Evolutionary conservation across 2,113 vertebrate species (phyloP).

Genomic region (Syngnathus typhle): DNA sequence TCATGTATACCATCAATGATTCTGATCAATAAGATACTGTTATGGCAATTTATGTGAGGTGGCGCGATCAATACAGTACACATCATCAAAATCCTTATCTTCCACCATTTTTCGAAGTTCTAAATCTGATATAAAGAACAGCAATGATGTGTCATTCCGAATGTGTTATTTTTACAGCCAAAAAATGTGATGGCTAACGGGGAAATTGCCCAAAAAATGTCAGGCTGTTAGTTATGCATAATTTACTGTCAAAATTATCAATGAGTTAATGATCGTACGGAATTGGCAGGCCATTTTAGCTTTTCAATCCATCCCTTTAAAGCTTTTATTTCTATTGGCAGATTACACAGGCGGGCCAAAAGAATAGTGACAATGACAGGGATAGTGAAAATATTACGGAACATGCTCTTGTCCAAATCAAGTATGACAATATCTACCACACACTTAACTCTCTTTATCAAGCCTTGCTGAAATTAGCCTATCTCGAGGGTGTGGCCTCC

Average conservation of each 20-base stretch:
- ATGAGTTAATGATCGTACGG: conserved; percentile 50
- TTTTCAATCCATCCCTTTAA: conserved; percentile 43
- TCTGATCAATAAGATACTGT: conserved; percentile 50
- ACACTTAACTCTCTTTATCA: no score
- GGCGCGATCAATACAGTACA: conserved; percentile 44
- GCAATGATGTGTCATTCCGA: conserved; percentile 12
- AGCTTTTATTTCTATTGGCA: conserved; percentile 49
- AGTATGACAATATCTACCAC: no score
- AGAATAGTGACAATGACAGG: no score
- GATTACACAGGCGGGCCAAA: not conserved
- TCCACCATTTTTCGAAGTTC: conserved; percentile 3
- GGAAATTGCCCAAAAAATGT: conserved; percentile 49
- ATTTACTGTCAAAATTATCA: conserved; percentile 60
- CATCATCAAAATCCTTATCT: conserved; percentile 32
- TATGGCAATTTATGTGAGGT: conserved; percentile 59
- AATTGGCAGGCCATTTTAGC: conserved; percentile 38
- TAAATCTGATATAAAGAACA: conserved; percentile 11
- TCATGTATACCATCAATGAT: conserved; percentile 44
- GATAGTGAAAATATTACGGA: no score
- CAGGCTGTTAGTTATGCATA: conserved; percentile 29
- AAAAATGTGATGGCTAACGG: conserved; percentile 49
- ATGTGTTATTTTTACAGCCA: conserved; percentile 23
- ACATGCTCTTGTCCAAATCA: no score
- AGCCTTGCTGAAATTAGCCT: no score
- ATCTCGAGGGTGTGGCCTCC: no score